Evolutionary conservation across 2,888 invertebrate species (phyloP), one percentile per base, ranked within the genome.

Genomic region (Erynnis tages): DNA sequence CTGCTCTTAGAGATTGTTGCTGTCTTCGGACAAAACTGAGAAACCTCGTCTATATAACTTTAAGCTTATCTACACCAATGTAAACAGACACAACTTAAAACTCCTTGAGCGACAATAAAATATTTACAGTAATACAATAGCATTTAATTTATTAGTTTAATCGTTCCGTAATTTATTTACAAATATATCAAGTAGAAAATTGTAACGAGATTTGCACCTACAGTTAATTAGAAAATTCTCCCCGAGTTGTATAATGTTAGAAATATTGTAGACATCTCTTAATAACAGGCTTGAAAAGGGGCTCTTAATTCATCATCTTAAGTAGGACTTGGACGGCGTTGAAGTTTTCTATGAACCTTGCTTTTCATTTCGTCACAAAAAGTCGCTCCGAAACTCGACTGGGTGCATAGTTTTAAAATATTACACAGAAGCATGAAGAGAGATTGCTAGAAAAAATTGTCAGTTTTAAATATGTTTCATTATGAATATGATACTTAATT

Each of bases 11-110:
- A 82, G 56, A 21, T 83, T 2, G 6, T 68, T 1, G 84, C 82
- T 14, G 43, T 82, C 13, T 82, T 83, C 41, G 83, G 83, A 11
- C 80, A 80, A 54, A 71, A 71, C 50, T 66, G 63, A 66, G 19
- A 8, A 6, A 37, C 5, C n/a, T n/a, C n/a, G n/a, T n/a, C n/a
- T n/a, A n/a, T n/a, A n/a, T n/a, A 27, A 8, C 27, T 27, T 27
- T 7, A 34, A 1, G 13, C 13, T 11, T 30, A 32, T 7, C 13
- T 13, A 13, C 7, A 2, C 1, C 10, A 34, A 16, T 6, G 16
- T 35, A 17, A 17, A 17, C n/a, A 14, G n/a, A n/a, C 34, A 35
- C 16, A 34, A 16, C 6, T 17, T 1, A 17, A 1, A 37, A 37
- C 3, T 19, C 2, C n/a, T 11, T 11, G 37, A 21, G 11, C 6